Percentiles rank a stretch among this genome's conserved stretches.
Evolutionary conservation across 2,113 vertebrate genomes (phyloP).

Genomic region (Carassius auratus): DNA sequence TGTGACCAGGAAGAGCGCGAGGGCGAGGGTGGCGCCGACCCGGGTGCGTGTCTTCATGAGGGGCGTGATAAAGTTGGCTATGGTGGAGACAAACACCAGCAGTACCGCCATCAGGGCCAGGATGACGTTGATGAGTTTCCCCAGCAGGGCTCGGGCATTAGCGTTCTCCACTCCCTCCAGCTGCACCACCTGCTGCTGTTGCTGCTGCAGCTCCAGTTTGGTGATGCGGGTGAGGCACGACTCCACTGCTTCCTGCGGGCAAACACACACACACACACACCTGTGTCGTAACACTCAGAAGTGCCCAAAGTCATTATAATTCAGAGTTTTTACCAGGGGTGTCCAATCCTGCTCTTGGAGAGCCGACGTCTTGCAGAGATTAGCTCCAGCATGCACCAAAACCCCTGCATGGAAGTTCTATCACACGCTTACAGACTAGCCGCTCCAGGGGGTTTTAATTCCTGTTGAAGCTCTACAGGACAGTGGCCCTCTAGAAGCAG

Average conservation of each 20-base stretch:
- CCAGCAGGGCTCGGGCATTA: slow-evolving; percentile 92
- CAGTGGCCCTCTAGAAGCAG: too few relatives aligned
- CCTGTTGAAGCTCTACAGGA: too few relatives aligned
- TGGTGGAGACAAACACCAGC: slow-evolving; percentile 96
- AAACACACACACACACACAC: slow-evolving; percentile 25
- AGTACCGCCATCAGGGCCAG: slow-evolving; percentile 97
- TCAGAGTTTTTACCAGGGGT: too few relatives aligned
- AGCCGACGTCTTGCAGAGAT: too few relatives aligned
- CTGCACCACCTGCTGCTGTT: slow-evolving; percentile 98
- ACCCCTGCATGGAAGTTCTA: too few relatives aligned
- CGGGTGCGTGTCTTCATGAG: slow-evolving; percentile 95
- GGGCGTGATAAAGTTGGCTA: slow-evolving; percentile 97
- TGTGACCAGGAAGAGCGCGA: slow-evolving; percentile 85
- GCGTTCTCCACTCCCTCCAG: slow-evolving; percentile 97
- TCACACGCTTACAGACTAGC: too few relatives aligned
- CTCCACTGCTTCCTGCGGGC: slow-evolving; percentile 90
- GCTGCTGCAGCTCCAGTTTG: slow-evolving; percentile 97
- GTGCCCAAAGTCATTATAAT: too few relatives aligned
- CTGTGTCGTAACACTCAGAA: neutral
- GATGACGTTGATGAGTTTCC: slow-evolving; percentile 98
- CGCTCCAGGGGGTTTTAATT: too few relatives aligned
- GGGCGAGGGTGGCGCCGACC: slow-evolving; percentile 85
- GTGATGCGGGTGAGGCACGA: slow-evolving; percentile 95
- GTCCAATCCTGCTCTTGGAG: too few relatives aligned
- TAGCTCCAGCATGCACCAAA: too few relatives aligned